Evolutionary conservation across 2,888 invertebrate species (phyloP).

Genomic region (Mycalesis mineus): DNA sequence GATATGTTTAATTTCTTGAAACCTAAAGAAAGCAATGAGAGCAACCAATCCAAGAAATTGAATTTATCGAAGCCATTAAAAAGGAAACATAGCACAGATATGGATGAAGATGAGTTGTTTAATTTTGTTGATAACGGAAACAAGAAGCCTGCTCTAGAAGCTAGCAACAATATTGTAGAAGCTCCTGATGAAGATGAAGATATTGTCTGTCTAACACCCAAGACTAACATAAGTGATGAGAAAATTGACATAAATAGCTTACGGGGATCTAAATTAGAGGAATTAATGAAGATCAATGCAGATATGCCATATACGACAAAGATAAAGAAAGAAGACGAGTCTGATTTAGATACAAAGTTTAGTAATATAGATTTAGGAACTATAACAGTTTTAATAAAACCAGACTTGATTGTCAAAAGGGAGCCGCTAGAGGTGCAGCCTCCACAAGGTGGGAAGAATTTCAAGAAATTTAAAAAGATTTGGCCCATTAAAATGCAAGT

Average conservation of each 20-base stretch:
- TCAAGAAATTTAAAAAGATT: conserved; percentile 70
- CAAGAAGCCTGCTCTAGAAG: conserved; percentile 24
- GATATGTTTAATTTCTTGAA: conserved; percentile 60
- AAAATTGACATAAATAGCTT: conserved; percentile 44
- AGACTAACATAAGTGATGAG: conserved; percentile 26
- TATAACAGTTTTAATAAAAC: conserved; percentile 52
- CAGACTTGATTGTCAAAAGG: conserved; percentile 59
- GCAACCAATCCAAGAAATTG: conserved; percentile 43
- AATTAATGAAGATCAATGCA: conserved; percentile 48
- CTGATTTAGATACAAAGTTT: conserved; percentile 56
- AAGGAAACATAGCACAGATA: conserved; percentile 47
- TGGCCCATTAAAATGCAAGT: conserved; percentile 65
- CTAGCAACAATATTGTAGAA: conserved; percentile 1
- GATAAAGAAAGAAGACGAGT: conserved; percentile 50
- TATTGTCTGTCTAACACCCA: neutral
- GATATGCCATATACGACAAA: conserved; percentile 32
- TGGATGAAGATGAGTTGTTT: conserved; percentile 59
- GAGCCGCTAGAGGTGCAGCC: conserved; percentile 43
- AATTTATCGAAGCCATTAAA: conserved; percentile 57
- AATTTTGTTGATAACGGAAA: conserved; percentile 51
- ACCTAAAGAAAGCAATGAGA: conserved; percentile 31
- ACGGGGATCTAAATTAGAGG: conserved; percentile 60
- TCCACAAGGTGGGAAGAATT: conserved; percentile 47
- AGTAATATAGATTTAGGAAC: conserved; percentile 55
- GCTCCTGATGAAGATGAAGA: conserved; percentile 4